These are phyloP conservation scores for Cheirogaleus major DNA, from an alignment of 2,797 vertebrate genomes.

Conservation along the genomic window DNA sequence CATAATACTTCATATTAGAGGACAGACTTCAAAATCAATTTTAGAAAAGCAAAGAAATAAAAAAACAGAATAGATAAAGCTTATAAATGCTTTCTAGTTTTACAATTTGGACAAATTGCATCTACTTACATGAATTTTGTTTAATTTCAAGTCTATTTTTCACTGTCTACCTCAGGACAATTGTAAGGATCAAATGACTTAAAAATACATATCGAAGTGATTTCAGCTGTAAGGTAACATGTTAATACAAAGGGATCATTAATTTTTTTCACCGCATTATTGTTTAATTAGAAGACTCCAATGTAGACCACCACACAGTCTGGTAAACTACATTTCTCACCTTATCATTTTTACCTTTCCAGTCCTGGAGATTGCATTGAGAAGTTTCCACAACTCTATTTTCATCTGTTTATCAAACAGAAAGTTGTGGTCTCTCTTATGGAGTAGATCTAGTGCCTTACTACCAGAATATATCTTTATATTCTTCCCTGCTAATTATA, in stretches of 20 bases:
- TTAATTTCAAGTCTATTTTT: background rate
- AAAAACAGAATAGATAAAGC: background rate
- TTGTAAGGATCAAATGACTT: background rate
- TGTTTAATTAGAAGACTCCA: background rate
- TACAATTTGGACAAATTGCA: background rate
- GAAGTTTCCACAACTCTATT: background rate
- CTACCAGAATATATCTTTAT: background rate
- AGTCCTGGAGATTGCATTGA: background rate
- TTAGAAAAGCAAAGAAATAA: background rate
- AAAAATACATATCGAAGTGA: background rate
- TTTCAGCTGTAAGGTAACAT: background rate
- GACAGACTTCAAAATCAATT: background rate
- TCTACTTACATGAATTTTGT: background rate
- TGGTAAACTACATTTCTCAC: fast-evolving
- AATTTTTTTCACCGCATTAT: background rate
- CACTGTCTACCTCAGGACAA: background rate
- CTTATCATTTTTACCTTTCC: background rate
- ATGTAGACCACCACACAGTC: background rate
- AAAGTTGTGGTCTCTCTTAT: background rate
- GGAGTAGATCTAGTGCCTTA: background rate
- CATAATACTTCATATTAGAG: background rate
- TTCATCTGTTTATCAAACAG: background rate
- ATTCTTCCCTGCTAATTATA: background rate
- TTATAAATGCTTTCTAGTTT: background rate
- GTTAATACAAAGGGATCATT: background rate